phyloP scores from a whole-genome alignment of 37 sponge, comb jelly and placozoan genomes.

The Cliona cf. orientalis region DNA sequence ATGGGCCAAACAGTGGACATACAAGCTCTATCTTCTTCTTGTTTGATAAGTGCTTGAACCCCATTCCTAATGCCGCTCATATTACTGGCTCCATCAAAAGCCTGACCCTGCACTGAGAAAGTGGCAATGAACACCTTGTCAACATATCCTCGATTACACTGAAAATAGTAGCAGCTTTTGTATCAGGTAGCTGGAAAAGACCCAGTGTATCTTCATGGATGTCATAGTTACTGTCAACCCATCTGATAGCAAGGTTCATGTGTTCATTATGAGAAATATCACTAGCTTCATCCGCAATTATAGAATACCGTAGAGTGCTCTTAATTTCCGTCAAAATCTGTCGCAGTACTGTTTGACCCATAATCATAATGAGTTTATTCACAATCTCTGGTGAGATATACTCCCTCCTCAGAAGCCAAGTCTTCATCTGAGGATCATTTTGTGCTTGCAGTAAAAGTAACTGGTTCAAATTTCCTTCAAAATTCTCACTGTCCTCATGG shows the following conservation, averaged over 20 bases:
- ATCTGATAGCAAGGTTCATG: slow-evolving; percentile 54
- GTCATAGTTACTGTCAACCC: slow-evolving; percentile 44
- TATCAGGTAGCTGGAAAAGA: slow-evolving; percentile 63
- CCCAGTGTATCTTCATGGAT: slow-evolving; percentile 63
- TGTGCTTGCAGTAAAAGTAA: slow-evolving; percentile 34
- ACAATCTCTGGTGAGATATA: slow-evolving; percentile 50
- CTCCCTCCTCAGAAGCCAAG: slow-evolving; percentile 37
- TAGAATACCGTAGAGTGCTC: slow-evolving; percentile 24
- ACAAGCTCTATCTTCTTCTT: slow-evolving; percentile 12
- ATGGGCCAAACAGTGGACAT: slow-evolving; percentile 72
- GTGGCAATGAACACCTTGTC: slow-evolving; percentile 64
- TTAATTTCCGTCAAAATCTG: slow-evolving; percentile 25
- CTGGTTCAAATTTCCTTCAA: slow-evolving; percentile 53
- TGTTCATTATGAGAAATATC: slow-evolving; percentile 64
- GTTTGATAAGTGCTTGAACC: slow-evolving; percentile 3
- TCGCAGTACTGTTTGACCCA: slow-evolving; percentile 39
- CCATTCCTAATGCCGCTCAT: slow-evolving; percentile 57
- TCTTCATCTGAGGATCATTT: not conserved
- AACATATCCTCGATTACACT: slow-evolving; percentile 51
- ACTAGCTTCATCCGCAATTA: slow-evolving; percentile 65
- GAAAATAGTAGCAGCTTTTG: slow-evolving; percentile 58
- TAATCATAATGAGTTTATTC: slow-evolving; percentile 40
- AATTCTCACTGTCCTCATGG: slow-evolving; percentile 23
- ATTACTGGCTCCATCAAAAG: slow-evolving; percentile 60
- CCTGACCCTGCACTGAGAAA: slow-evolving; percentile 58